Evolutionary conservation across 2,797 vertebrate genomes (phyloP).

Genomic region (Enteromius argenteus): DNA sequence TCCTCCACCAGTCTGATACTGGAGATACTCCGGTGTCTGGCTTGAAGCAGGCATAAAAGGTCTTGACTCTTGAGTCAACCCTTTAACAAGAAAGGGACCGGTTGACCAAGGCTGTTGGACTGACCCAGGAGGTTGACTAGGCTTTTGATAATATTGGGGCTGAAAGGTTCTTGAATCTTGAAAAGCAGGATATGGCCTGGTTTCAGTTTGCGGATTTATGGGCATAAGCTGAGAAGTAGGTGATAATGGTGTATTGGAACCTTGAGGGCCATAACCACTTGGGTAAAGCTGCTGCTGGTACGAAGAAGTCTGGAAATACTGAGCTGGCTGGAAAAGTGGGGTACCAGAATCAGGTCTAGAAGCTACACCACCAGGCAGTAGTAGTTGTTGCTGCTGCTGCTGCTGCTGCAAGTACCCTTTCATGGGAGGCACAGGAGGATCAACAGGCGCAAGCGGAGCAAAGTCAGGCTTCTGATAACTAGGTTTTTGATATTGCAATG

Average conservation of each 20-base stretch:
- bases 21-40: background rate
- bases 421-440: background rate
- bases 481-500: background rate
- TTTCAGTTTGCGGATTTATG: background rate
- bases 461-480: background rate
- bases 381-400: no score
- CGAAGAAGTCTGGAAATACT: background rate
- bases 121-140: background rate
- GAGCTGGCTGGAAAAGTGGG: background rate
- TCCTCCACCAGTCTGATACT: slow-evolving; percentile 2
- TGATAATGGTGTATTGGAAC: background rate
- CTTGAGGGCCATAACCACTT: background rate
- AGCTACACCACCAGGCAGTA: background rate
- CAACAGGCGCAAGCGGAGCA: background rate
- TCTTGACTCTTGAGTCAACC: background rate
- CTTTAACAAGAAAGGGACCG: background rate
- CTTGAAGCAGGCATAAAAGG: background rate
- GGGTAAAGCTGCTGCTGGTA: background rate
- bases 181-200: background rate
- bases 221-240: background rate
- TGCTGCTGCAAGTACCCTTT: background rate
- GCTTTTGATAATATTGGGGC: background rate
- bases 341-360: background rate
- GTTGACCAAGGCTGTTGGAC: slow-evolving; percentile 2
- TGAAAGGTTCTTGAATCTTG: background rate